Evolutionary conservation across 2,888 invertebrate genomes (phyloP), one percentile per base, ranked within the genome.

Genomic region (Callinectes sapidus): DNA sequence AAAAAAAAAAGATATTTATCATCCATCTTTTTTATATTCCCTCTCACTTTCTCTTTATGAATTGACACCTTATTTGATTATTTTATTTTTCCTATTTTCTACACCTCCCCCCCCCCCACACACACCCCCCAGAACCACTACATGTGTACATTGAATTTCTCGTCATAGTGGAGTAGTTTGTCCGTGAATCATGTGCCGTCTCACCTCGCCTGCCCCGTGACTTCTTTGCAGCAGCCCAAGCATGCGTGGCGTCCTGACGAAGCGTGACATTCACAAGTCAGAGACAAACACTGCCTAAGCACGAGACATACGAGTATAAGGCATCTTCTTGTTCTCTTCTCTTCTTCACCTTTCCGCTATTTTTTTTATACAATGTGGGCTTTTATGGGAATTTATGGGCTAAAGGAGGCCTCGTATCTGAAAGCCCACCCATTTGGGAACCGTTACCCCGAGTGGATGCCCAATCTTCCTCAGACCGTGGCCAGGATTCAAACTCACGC

Each of bases 31-130:
- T 48, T 5, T 8, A 48, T 48, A 48, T 48, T 48, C 8, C 0
- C 8, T 48, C 48, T 48, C 0, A 10, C 0, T 48, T 48, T 48
- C 48, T 48, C 39, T 39, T 2, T 48, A 48, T 5, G 10, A 48
- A 6, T 10, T 48, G 48, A 10, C 48, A 48, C 8, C 8, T 48
- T 10, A 48, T 0, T 48, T 5, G 48, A 10, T 10, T 6, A 2
- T 48, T 48, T 48, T 8, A 5, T 48, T 48, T 48, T 10, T 48
- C 10, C 10, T 10, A 8, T 10, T 8, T 48, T 48, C 8, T 48
- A 71, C 71, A 71, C 71, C 71, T n/a, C 71, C n/a, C 71, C n/a
- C 71, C n/a, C 71, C n/a, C 71, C 28, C 71, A 77, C 71, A 77
- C 71, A 77, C 71, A 77, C 71, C 28, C 71, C 28, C 71, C 28